Conservation (phyloP, 30 jellyfish, hydroid and myxozoan species). For the Clytia hemisphaerica region DNA sequence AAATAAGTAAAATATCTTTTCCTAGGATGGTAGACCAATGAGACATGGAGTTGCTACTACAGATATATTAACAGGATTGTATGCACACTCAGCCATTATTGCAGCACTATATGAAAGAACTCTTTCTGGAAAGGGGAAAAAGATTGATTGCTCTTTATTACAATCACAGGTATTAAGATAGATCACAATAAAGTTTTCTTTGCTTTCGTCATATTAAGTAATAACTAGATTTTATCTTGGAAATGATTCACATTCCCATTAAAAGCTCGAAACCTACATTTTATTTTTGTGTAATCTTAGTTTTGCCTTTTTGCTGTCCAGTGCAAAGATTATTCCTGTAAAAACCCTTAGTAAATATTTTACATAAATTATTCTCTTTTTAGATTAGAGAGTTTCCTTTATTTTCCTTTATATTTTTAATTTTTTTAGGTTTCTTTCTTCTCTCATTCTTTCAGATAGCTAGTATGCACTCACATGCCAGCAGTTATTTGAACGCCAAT, state of each 20-base stretch:
- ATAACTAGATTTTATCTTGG: background rate
- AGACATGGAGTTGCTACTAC: conserved; percentile 49
- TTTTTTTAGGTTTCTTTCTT: background rate
- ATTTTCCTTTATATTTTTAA: background rate
- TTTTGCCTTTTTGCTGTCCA: background rate
- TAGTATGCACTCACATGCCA: conserved; percentile 25
- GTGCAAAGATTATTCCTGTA: too few relatives aligned
- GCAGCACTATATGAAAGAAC: conserved; percentile 33
- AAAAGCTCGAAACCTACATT: too few relatives aligned
- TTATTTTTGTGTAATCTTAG: too few relatives aligned
- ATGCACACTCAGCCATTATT: conserved; percentile 45
- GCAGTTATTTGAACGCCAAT: conserved; percentile 28
- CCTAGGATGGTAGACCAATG: conserved; percentile 45
- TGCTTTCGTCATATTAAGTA: background rate
- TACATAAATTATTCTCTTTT: too few relatives aligned
- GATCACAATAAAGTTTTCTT: background rate
- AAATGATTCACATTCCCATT: too few relatives aligned
- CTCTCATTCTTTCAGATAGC: conserved; percentile 18
- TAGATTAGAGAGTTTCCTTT: too few relatives aligned
- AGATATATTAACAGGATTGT: conserved; percentile 44
- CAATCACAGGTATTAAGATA: conserved; percentile 27
- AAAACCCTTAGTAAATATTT: too few relatives aligned
- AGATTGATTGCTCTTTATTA: conserved; percentile 35
- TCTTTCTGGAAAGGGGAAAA: conserved; percentile 29
- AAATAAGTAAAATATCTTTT: background rate